Evolutionary conservation across 1,140 invertebrate species (phyloP), one percentile per base, ranked within the genome.

Genomic region (Glossosoma conforme): DNA sequence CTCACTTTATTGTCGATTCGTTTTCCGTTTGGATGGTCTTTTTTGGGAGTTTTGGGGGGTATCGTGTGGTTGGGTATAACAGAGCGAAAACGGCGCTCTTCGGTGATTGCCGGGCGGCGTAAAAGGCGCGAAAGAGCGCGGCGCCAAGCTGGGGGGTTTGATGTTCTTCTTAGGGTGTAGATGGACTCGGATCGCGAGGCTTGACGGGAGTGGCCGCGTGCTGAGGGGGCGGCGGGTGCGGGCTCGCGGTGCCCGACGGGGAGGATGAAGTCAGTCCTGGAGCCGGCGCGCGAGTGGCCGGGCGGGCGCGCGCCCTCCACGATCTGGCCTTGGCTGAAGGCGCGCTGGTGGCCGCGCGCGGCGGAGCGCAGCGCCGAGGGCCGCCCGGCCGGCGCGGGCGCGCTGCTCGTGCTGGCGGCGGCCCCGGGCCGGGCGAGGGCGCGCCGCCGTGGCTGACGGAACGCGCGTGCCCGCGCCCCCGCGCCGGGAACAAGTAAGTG

Each of bases 281-380:
- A 91, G 20, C 85, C 84, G n/a, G 86, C 82, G 11, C 89, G 77
- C 60, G 80, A 85, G 70, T 91, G 88, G 1, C 86, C 85, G 17
- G 73, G 70, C 18, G 74, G 54, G 60, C 73, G 56, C 46, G 67
- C 62, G 10, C 65, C 64, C 9, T 36, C 40, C 2, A 67, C 68
- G 43, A 91, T 88, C 65, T 91, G 87, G 3, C 89, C 89, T 61
- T 92, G 90, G 3, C 87, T 91, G 62, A 91, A 84, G 3, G 89
- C 89, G 32, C 89, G 77, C 60, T 90, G 88, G 62, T 92, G 90
- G 3, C 86, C 85, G 49, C 81, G 81, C 65, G 76, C 70, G 0
- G 78, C 78, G 6, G 79, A 81, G 63, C 88, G 87, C 33, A 89
- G 74, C 0, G 79, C 80, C 11, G 80, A 82, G 1, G 81, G 81